Evolutionary conservation across 2,888 invertebrate genomes (phyloP), one percentile per base, ranked within the genome.

Genomic region (Tetranychus truncatus): DNA sequence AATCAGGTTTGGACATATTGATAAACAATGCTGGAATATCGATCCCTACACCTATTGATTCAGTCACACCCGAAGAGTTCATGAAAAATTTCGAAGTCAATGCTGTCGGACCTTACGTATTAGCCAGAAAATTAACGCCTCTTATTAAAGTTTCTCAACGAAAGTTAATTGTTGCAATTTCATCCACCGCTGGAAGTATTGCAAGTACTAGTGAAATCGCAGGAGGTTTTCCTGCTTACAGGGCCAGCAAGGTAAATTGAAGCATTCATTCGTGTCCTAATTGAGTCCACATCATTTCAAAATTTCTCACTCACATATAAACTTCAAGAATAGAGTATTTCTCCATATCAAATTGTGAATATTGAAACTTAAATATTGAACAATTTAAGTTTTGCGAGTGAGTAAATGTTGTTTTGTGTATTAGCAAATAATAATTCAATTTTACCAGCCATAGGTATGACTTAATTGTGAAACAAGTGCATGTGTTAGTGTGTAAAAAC

Each of bases 21-120:
- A 87, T 94, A 78, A 95, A 95, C 82, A 95, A 93, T 83, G 93
- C 93, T 21, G 94, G 91, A 6, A 83, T 89, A 73, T 84, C 88
- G 5, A 87, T 89, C 1, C 90, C 89, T 82, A 91, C 88, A 77
- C 88, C 90, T 75, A 84, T 92, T 20, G 85, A 85, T 75, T 83
- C 88, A 66, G 88, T 90, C 0, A 89, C 88, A 81, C 83, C 87
- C 8, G 87, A 90, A 46, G 89, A 90, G 80, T 82, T 94, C 79
- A 80, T 88, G 74, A 87, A 90, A 15, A 87, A 88, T 76, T 87
- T 89, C 78, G 85, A 86, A 8, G 86, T 89, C 2, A 94, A 94
- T 82, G 88, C 90, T 0, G 84, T 91, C 15, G 91, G 88, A 20
- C 93, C 93, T 4, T 87, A 93, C 77, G 87, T 93, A 86, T 83